Percentiles rank a stretch among this genome's conserved stretches.
Conservation (phyloP, 2,888 invertebrate genomes). For the Portevinia maculata region DNA sequence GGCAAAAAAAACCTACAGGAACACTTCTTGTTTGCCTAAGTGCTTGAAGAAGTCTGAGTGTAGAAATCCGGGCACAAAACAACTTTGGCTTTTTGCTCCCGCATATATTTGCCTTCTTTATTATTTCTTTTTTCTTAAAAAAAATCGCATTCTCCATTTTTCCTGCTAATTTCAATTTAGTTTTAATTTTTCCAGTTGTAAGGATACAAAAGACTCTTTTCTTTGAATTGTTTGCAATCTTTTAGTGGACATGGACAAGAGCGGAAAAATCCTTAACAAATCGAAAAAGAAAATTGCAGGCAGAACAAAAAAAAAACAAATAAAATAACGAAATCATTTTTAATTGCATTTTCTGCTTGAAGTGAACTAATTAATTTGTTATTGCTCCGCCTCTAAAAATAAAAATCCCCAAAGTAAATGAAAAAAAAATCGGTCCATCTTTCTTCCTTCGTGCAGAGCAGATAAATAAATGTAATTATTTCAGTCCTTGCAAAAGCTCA, state of each 20-base stretch:
- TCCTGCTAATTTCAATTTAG: slow-evolving; percentile 70
- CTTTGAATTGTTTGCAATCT: slow-evolving; percentile 73
- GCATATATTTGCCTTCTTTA: slow-evolving; percentile 28
- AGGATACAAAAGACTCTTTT: slow-evolving; percentile 64
- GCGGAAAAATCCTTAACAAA: slow-evolving; percentile 54
- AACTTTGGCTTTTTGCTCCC: slow-evolving; percentile 36
- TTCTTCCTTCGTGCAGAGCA: slow-evolving; percentile 68
- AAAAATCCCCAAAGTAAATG: slow-evolving; percentile 27
- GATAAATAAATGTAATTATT: slow-evolving; percentile 74
- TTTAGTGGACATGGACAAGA: slow-evolving; percentile 63
- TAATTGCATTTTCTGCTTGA: slow-evolving; percentile 80
- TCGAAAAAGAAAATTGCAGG: slow-evolving; percentile 41
- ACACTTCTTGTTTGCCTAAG: slow-evolving; percentile 18
- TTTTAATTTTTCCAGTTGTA: slow-evolving; percentile 72
- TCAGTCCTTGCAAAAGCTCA: slow-evolving; percentile 72
- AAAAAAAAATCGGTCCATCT: slow-evolving; percentile 64
- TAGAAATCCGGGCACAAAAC: slow-evolving; percentile 11
- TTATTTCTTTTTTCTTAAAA: slow-evolving; percentile 16
- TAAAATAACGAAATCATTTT: slow-evolving; percentile 76
- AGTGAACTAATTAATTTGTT: slow-evolving; percentile 82
- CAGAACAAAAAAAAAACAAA: slow-evolving; percentile 64
- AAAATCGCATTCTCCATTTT: slow-evolving; percentile 27
- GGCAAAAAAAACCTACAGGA: slow-evolving; percentile 8
- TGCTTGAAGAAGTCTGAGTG: slow-evolving; percentile 12
- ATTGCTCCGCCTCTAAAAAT: slow-evolving; percentile 77